A percentile compares a stretch with the other conserved stretches of the same genome.
Evolutionary conservation across 2,888 invertebrate species (phyloP).

Genomic region (Cheilosia impressa): DNA sequence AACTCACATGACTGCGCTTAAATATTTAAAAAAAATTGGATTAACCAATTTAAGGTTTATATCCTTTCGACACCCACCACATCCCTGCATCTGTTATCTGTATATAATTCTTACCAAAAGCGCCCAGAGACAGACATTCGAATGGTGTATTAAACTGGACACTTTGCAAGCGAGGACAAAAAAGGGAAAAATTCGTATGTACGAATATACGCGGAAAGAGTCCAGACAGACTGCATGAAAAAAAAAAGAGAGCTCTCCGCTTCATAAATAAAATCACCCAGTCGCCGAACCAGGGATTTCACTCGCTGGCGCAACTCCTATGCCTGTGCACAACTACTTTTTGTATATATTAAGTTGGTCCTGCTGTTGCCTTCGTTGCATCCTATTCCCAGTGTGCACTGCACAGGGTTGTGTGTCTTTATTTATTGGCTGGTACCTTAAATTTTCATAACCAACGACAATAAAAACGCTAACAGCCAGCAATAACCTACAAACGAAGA

Average conservation of each 20-base stretch:
- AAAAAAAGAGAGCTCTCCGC: slow-evolving; percentile 38
- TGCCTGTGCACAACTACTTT: background rate
- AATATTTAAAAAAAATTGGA: slow-evolving; percentile 61
- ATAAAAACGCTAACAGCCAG: slow-evolving; percentile 68
- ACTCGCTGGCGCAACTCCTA: slow-evolving; percentile 7
- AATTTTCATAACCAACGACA: slow-evolving; percentile 74
- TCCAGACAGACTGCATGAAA: slow-evolving; percentile 6
- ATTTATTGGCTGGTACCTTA: slow-evolving; percentile 60
- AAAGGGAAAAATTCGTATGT: slow-evolving; percentile 21
- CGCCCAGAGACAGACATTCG: background rate
- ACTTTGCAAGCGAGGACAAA: slow-evolving; percentile 39
- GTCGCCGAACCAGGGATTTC: slow-evolving; percentile 51
- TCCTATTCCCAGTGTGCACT: background rate
- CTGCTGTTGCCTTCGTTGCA: slow-evolving; percentile 39
- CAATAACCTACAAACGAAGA: slow-evolving; percentile 59
- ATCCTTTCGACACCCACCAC: slow-evolving; percentile 40
- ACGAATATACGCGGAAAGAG: slow-evolving; percentile 25
- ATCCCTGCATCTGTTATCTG: background rate
- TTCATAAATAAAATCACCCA: slow-evolving; percentile 72
- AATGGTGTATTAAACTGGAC: slow-evolving; percentile 45
- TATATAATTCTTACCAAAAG: slow-evolving; percentile 12
- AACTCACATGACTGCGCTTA: slow-evolving; percentile 58
- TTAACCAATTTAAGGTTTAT: slow-evolving; percentile 43
- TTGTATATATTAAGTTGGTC: slow-evolving; percentile 22
- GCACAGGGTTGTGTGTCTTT: slow-evolving; percentile 50